A percentile compares a stretch with the other conserved stretches of the same genome.
These are phyloP conservation scores for Chelon labrosus DNA, from an alignment of 2,797 vertebrate genomes.

Conservation along the genomic window DNA sequence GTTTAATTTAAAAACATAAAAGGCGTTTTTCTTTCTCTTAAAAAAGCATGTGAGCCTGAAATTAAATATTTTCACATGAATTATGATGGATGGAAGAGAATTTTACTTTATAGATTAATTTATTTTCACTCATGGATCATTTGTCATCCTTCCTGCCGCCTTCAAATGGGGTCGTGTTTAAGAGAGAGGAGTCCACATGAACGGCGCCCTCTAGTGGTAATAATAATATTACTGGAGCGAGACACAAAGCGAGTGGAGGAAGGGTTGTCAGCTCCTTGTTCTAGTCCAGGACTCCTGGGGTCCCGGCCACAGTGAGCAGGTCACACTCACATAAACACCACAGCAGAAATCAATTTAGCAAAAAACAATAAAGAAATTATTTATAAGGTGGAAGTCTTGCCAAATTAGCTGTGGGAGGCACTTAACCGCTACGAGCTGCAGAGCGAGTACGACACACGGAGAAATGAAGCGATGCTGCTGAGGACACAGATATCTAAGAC, in stretches of 20 bases:
- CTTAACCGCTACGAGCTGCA: conserved; percentile 69
- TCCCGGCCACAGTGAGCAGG: conserved; percentile 57
- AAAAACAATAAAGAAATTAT: conserved; percentile 86
- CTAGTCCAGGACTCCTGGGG: conserved; percentile 69
- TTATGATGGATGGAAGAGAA: too few relatives aligned
- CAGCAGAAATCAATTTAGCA: conserved; percentile 81
- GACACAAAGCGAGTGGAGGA: conserved; percentile 16
- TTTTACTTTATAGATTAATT: too few relatives aligned
- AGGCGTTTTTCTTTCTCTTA: too few relatives aligned
- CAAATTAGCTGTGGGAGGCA: conserved; percentile 81
- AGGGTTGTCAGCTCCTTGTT: conserved; percentile 44
- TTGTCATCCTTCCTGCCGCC: too few relatives aligned
- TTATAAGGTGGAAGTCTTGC: conserved; percentile 78
- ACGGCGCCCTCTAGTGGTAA: not conserved
- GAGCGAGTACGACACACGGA: conserved; percentile 54
- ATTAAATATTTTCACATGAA: too few relatives aligned
- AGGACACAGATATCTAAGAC: not conserved
- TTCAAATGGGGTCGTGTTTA: too few relatives aligned
- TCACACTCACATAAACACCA: conserved; percentile 42
- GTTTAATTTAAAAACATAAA: too few relatives aligned
- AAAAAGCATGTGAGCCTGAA: too few relatives aligned
- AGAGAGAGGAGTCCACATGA: too few relatives aligned
- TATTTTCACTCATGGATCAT: too few relatives aligned
- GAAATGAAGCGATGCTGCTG: conserved; percentile 58
- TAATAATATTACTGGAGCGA: conserved; percentile 1